A percentile compares a stretch with the other conserved stretches of the same genome.
Evolutionary conservation across 2,888 invertebrate genomes (phyloP).

Genomic region (Nomada fabriciana): DNA sequence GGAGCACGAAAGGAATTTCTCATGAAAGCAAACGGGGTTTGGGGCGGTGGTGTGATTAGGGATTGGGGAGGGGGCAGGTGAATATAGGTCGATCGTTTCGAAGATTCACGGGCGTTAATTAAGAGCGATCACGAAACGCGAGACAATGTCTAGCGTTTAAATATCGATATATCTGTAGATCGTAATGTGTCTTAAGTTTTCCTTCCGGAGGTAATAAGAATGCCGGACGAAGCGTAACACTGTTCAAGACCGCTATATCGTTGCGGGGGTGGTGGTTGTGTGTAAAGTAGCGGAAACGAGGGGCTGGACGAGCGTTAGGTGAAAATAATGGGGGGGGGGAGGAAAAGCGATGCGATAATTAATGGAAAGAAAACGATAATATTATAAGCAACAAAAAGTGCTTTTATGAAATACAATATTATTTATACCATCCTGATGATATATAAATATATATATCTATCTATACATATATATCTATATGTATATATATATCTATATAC

Average conservation of each 20-base stretch:
- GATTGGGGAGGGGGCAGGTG: background rate
- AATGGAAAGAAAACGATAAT: conserved; percentile 72
- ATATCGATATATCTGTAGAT: conserved; percentile 32
- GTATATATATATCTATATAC: conserved; percentile 62
- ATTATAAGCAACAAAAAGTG: conserved; percentile 84
- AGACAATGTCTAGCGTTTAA: conserved; percentile 37
- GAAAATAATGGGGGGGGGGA: background rate
- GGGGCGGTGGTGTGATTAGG: background rate
- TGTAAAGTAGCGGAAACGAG: background rate
- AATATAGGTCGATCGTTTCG: background rate
- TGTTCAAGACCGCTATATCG: background rate
- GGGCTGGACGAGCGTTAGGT: conserved; percentile 6
- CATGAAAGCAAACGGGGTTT: background rate
- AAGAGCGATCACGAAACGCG: conserved; percentile 47
- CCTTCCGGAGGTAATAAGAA: conserved; percentile 25
- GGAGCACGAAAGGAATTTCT: conserved; percentile 36
- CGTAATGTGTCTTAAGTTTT: conserved; percentile 39
- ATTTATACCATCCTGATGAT: conserved; percentile 82
- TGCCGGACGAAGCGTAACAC: conserved; percentile 15
- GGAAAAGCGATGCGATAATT: conserved; percentile 31
- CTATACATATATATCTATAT: conserved; percentile 61
- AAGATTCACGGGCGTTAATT: background rate
- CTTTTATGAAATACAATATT: conserved; percentile 83
- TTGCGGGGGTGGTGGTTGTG: background rate
- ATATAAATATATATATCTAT: conserved; percentile 68